Evolutionary conservation across 2,888 invertebrate genomes (phyloP).

Genomic region (Griposia aprilina): DNA sequence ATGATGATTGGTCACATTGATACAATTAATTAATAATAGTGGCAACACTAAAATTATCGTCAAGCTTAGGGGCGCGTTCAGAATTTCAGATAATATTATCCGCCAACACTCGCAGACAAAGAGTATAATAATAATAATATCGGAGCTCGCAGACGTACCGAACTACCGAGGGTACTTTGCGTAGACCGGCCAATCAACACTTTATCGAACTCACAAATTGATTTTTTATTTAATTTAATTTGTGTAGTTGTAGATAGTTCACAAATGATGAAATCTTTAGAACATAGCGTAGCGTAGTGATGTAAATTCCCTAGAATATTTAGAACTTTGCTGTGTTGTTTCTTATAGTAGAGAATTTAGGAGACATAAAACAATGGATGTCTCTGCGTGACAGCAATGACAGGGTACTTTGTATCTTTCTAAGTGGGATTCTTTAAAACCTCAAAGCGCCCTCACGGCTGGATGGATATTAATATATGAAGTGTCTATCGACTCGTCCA

Average conservation of each 20-base stretch:
- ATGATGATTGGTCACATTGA: not conserved
- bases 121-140: no score
- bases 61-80: not conserved
- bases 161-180: not conserved
- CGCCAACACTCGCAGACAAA: no score
- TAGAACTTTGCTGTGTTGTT: not conserved
- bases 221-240: not conserved
- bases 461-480: not conserved
- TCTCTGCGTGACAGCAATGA: no score
- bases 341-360: not conserved
- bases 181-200: not conserved
- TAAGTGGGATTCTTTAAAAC: not conserved
- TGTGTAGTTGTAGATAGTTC: not conserved
- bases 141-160: no score
- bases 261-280: not conserved
- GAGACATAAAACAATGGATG: not conserved
- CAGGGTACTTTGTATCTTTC: no score
- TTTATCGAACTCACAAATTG: not conserved
- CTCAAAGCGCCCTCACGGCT: not conserved
- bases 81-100: not conserved
- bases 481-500: not conserved
- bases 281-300: not conserved
- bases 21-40: not conserved
- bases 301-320: not conserved
- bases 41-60: constrained; percentile 2